Percentiles rank a stretch among this genome's conserved stretches.
Evolutionary conservation across 2,797 vertebrate genomes (phyloP).

Genomic region (Sebastes iracundus): DNA sequence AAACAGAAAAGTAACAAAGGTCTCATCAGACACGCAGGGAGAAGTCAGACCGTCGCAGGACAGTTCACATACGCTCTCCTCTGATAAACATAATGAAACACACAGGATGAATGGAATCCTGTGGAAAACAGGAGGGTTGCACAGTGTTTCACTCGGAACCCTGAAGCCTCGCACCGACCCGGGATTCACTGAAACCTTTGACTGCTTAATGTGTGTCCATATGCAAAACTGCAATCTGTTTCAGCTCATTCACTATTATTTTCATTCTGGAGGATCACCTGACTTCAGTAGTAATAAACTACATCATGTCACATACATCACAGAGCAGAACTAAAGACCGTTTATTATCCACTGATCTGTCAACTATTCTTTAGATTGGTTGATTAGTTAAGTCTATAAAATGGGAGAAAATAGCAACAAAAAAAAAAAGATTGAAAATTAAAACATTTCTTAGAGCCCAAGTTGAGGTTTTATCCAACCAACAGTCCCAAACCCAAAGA

Average conservation of each 20-base stretch:
- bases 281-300: background rate
- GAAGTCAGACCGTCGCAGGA: conserved; percentile 59
- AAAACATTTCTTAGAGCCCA: background rate
- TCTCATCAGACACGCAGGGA: conserved; percentile 68
- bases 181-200: background rate
- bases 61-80: conserved; percentile 40
- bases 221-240: background rate
- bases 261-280: background rate
- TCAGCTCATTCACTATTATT: background rate
- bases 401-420: background rate
- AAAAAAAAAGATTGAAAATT: no score
- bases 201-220: background rate
- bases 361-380: background rate
- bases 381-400: background rate
- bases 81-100: conserved; percentile 23
- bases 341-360: background rate
- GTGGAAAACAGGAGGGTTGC: background rate
- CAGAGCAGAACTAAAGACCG: no score
- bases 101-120: conserved; percentile 15
- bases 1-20: conserved; percentile 66
- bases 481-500: background rate
- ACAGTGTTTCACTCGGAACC: background rate
- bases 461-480: background rate
- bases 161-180: background rate
- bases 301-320: background rate